Base-by-base conservation (phyloP, 2,797 vertebrate species). In the Coendou prehensilis region DNA sequence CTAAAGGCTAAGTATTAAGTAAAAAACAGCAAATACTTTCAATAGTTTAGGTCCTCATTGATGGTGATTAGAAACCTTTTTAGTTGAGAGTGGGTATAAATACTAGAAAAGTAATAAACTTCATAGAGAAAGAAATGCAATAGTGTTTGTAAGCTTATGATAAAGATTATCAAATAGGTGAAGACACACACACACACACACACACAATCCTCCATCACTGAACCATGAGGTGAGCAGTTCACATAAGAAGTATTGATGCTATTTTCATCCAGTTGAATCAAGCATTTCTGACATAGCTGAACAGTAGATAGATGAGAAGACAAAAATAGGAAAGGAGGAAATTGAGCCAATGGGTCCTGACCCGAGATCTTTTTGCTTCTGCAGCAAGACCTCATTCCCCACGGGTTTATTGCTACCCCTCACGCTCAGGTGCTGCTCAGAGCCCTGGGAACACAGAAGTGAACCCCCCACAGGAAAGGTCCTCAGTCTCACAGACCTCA, bases 271-370 rank as follows among this genome's bases (percentile, higher is more conserved):
- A 47, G 11, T 9, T 73, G 54, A 75, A 56, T 20, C 10, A 54
- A 52, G 37, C 71, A 80, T 83, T 86, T 81, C 91, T 79, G 20
- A 17, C 57, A 83, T 22, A 57, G 54, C 47, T 73, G 47, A 50
- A 90, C 18, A 52, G 9, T 14, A 28, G 23, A 50, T 3, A 41
- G 13, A 91, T 75, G 63, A 59, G 13, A 91, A 81, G 63, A 59
- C 14, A 33, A 79, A 91, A 93, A 95, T 13, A 88, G 56, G n/a
- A 47, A 88, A 93, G 30, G 59, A 73, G 47, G n/a, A 63, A n/a
- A 73, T 26, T 9, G 41, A 26, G 69, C n/a, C 63, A 41, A 3
- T 3, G 33, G 81, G 26, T 23, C n/a, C 63, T 45, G 37, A 71
- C 37, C 30, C 47, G 6, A 45, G 56, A 80, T 28, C 56, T 54